A percentile compares a stretch with the other conserved stretches of the same genome.
Conservation (phyloP, 64 coral and sea anemone genomes). For the Montipora capricornis region DNA sequence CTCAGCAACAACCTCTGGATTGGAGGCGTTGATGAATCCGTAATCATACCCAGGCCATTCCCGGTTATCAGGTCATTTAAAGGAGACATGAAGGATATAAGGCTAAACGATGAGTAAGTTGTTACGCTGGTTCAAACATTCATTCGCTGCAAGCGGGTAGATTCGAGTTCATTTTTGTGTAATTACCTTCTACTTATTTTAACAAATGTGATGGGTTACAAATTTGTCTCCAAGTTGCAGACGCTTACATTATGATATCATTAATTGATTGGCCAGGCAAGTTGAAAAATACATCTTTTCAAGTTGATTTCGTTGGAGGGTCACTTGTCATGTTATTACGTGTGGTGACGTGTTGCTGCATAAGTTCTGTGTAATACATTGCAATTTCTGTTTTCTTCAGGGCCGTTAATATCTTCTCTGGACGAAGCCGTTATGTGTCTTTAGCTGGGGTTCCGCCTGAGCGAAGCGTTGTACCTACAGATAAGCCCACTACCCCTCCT, state of each 20-base stretch:
- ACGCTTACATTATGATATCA: too few species aligned
- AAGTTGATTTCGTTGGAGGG: not conserved
- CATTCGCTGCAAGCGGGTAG: not conserved
- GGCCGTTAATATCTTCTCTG: slow-evolving; percentile 78
- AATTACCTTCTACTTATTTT: too few species aligned
- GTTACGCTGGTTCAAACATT: not conserved
- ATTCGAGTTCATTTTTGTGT: too few species aligned
- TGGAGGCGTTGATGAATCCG: slow-evolving; percentile 61
- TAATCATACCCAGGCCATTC: slow-evolving; percentile 63
- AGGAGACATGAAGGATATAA: slow-evolving; percentile 78
- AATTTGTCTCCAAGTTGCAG: too few species aligned
- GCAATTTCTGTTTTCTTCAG: slow-evolving; percentile 38
- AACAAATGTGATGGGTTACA: too few species aligned
- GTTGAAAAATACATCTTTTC: too few species aligned
- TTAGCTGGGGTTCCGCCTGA: slow-evolving; percentile 85
- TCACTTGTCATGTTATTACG: not conserved
- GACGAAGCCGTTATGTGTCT: slow-evolving; percentile 78
- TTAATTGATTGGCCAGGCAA: too few species aligned
- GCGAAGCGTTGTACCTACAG: slow-evolving; percentile 50
- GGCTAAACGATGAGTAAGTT: slow-evolving; percentile 81
- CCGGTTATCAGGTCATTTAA: slow-evolving; percentile 81
- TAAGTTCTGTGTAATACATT: not conserved
- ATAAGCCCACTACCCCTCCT: slow-evolving; percentile 84
- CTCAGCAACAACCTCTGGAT: slow-evolving; percentile 84
- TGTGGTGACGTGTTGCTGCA: not conserved